Evolutionary conservation across 2,113 vertebrate genomes (phyloP), one percentile per base, ranked within the genome.

Genomic region (Malaclemys terrapin): DNA sequence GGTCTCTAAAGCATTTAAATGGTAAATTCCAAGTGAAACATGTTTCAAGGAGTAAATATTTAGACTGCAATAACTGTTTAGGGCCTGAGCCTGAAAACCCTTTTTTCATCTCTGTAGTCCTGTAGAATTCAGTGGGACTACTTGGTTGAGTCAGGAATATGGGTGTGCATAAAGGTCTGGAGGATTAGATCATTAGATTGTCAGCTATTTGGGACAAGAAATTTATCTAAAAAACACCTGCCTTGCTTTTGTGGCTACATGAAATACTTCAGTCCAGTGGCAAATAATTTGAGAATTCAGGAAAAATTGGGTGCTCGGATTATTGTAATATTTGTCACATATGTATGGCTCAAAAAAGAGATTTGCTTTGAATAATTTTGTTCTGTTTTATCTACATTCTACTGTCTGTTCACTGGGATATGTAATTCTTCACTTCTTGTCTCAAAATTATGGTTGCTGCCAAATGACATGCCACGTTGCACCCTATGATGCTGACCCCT

Each of bases 181-280:
- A 47, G 1, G 1, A 65, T 29, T 6, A 59, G 52, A 12, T 76
- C 82, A 85, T 89, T 25, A 79, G 27, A 59, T 25, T 1, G 3
- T 16, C 81, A 76, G 6, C 54, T 85, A 38, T 1, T 50, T 8
- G 65, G 76, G 22, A 7, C 49, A 5, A 0, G 0, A 49, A 81
- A 93, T 14, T 31, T 50, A 27, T 0, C 0, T 76, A 75, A 45
- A 12, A 19, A 62, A 76, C 8, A n/a, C 14, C 29, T 8, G 1
- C 59, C 69, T 10, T 75, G 52, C 8, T 85, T 81, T 79, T 81
- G 59, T 94, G 92, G 78, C 47, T 90, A 88, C 22, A 85, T 53
- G 22, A 0, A 0, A n/a, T 35, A 12, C 22, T 91, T 59, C 4
- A 65, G 31, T 85, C 42, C 45, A 93, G 84, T 91, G 82, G 20